phyloP scores from a whole-genome alignment of 2,113 vertebrate species.

The Passer montanus region DNA sequence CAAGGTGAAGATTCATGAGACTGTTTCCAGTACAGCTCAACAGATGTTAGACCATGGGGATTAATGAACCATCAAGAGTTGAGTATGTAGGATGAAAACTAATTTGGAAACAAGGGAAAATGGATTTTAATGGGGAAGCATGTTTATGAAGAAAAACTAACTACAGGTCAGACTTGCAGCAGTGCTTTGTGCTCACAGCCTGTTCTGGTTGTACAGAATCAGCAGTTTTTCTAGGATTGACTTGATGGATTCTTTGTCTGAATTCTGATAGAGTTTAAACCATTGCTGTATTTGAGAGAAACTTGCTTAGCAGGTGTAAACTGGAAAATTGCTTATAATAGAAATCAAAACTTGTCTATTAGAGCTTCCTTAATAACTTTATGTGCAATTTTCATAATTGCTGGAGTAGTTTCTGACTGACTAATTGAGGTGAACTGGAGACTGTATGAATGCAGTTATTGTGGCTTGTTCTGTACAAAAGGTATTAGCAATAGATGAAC shows the following conservation, averaged over 20 bases:
- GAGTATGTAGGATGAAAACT: neutral
- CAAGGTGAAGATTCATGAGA: neutral
- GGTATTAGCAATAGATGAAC: neutral
- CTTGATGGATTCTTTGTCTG: neutral
- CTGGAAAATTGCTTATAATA: neutral
- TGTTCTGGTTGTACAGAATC: neutral
- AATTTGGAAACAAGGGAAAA: neutral
- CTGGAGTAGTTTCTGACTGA: neutral
- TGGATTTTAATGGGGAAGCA: neutral
- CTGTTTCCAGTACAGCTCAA: neutral
- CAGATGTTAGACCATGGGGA: neutral
- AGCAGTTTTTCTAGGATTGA: neutral
- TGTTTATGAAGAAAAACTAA: neutral
- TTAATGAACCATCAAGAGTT: neutral
- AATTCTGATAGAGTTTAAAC: neutral
- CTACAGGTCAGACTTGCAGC: neutral
- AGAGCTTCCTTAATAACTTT: neutral
- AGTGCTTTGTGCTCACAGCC: neutral
- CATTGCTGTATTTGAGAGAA: neutral
- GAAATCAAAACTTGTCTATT: neutral
- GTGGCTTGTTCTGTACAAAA: neutral
- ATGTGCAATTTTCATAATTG: neutral
- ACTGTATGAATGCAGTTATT: neutral
- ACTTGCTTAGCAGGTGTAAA: neutral
- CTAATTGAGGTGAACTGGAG: neutral